Evolutionary conservation across 2,113 vertebrate species (phyloP).

Genomic region (Bos javanicus): DNA sequence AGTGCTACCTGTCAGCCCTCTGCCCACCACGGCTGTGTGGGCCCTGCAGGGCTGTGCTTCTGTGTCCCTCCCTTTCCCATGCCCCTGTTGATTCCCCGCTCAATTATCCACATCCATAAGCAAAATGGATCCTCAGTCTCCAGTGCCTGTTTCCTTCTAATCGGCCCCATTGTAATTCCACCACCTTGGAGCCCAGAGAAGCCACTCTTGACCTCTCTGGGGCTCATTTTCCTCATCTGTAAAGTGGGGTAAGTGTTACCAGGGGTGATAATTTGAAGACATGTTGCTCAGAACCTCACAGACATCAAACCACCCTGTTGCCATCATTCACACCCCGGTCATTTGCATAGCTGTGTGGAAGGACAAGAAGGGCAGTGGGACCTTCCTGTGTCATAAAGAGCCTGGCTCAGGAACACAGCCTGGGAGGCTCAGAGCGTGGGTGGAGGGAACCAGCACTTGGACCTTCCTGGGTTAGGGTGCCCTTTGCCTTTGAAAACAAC

Average conservation of each 20-base stretch:
- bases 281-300: background rate
- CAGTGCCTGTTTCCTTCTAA: background rate
- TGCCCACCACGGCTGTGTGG: background rate
- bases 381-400: background rate
- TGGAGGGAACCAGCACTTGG: background rate
- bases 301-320: background rate
- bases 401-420: background rate
- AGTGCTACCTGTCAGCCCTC: rapidly evolving
- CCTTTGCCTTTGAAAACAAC: background rate
- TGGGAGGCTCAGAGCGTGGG: background rate
- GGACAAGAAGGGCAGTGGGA: background rate
- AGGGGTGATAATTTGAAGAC: background rate
- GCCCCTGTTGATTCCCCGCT: background rate
- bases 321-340: rapidly evolving
- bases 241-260: background rate
- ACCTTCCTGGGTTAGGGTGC: background rate
- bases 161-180: rapidly evolving
- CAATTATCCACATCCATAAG: background rate
- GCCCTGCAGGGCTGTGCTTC: background rate
- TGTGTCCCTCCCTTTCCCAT: background rate
- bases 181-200: too few species aligned
- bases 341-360: rapidly evolving
- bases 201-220: background rate
- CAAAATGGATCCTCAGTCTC: background rate
- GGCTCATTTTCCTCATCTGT: background rate